Percentiles rank a stretch among this genome's conserved stretches.
Evolutionary conservation across 23 tunicate genomes (phyloP).

Genomic region (Corella eumyota): DNA sequence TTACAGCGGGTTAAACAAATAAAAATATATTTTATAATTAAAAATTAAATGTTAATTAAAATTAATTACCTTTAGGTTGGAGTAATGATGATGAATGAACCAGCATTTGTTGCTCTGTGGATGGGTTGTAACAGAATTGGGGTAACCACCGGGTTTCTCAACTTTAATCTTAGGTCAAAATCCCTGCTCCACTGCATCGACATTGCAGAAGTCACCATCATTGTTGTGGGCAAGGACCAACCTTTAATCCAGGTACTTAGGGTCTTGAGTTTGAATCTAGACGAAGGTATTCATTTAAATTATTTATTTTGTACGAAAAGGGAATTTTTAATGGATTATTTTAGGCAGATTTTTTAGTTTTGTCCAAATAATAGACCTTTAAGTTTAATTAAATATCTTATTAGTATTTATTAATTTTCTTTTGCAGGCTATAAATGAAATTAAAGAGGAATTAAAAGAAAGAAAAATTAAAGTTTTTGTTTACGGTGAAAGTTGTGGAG

Average conservation of each 20-base stretch:
- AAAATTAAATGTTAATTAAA: no score
- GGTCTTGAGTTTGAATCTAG: no score
- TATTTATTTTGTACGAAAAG: no score
- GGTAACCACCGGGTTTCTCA: constrained; percentile 55
- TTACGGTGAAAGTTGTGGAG: constrained; percentile 7
- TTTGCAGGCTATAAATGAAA: constrained; percentile 24
- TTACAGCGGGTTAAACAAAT: no score
- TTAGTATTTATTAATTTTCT: no score
- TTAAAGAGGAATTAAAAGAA: constrained; percentile 28
- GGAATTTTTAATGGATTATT: no score
- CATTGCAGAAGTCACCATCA: constrained; percentile 47
- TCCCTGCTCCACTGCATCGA: constrained; percentile 75
- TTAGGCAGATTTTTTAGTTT: no score
- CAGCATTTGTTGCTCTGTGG: constrained; percentile 71
- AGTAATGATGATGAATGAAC: constrained; percentile 65
- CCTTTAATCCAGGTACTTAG: constrained; percentile 26
- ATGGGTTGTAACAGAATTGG: constrained; percentile 34
- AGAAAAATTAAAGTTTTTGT: constrained; percentile 28
- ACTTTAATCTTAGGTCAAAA: constrained; percentile 44
- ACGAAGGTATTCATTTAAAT: no score
- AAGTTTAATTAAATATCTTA: no score
- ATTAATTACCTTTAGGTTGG: no score
- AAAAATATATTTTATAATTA: no score
- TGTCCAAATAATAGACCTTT: no score
- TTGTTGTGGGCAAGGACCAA: constrained; percentile 40